Evolutionary conservation across 2,797 vertebrate genomes (phyloP), one percentile per base, ranked within the genome.

Genomic region (Geotrypetes seraphini): DNA sequence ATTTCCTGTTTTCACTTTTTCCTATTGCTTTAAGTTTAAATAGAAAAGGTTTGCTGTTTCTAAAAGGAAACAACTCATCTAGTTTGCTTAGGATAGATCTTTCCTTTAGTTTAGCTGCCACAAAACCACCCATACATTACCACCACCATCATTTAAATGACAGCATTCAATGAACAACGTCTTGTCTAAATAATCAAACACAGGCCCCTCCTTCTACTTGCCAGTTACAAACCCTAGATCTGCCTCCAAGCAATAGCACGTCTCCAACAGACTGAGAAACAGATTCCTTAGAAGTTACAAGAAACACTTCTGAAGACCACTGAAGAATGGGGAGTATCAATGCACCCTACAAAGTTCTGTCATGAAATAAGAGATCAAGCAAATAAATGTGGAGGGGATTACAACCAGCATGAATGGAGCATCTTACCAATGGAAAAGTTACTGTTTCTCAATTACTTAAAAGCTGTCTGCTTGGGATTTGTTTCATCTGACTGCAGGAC

Each of bases 251-350:
- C 49, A 58, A 32, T 60, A 68, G 85, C 86, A 69, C 65, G 62
- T 57, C 52, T 71, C 30, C 37, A 72, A 80, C 79, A 68, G 65
- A 78, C 71, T n/a, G n/a, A 78, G 35, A 75, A 77, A 77, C 58
- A 73, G 77, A 89, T 82, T 86, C 81, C 73, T 79, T 68, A 45
- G 50, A 67, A 51, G 61, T 53, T n/a, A 48, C 68, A 71, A 72
- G 30, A 63, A 80, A 57, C 61, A 33, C 66, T 46, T 19, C 44
- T 16, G n/a, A n/a, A n/a, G n/a, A n/a, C 49, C 46, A 22, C 19
- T 34, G 39, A 23, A 25, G 16, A 46, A 36, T 35, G 37, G 58
- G 42, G n/a, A 51, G 28, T 34, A 49, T 49, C 41, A 50, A 53
- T 43, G 47, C 46, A 16, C 23, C 22, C 34, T 22, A 28, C n/a